phyloP scores from a whole-genome alignment of 2,888 invertebrate genomes.

The Andrena flavipes region DNA sequence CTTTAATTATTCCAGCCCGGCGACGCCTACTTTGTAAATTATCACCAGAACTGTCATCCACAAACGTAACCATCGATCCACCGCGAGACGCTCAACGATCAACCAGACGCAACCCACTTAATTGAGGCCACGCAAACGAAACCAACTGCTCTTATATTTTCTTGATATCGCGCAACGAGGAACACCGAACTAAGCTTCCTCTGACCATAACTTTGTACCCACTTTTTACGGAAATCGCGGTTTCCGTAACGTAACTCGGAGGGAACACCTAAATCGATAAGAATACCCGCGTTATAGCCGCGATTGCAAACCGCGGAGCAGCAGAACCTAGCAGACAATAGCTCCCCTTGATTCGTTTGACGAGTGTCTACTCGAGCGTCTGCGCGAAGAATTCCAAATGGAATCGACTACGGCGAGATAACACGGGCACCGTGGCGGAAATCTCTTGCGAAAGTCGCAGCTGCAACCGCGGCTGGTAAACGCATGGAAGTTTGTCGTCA shows the following conservation, averaged over 20 bases:
- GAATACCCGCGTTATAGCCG: background rate
- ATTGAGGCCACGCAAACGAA: background rate
- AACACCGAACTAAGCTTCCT: background rate
- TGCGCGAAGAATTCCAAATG: slow-evolving; percentile 6
- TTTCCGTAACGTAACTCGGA: background rate
- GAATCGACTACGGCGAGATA: background rate
- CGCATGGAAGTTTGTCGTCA: slow-evolving; percentile 23
- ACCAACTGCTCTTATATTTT: background rate
- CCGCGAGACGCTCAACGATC: slow-evolving; percentile 39
- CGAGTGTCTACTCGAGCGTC: background rate
- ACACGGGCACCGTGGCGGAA: background rate
- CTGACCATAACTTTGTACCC: background rate
- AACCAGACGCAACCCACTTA: background rate
- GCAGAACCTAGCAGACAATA: background rate
- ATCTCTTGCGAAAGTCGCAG: slow-evolving; percentile 15
- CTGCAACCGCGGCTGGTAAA: slow-evolving; percentile 1
- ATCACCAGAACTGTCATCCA: slow-evolving; percentile 50
- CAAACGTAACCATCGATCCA: slow-evolving; percentile 53
- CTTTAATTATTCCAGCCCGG: slow-evolving; percentile 58
- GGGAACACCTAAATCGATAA: background rate
- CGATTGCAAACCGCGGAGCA: background rate
- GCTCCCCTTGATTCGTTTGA: background rate
- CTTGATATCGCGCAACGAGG: background rate
- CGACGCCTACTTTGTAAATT: slow-evolving; percentile 64
- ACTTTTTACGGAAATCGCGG: background rate